These are phyloP conservation scores for Pardalotus punctatus DNA, from an alignment of 2,113 vertebrate genomes.

Conservation along the genomic window DNA sequence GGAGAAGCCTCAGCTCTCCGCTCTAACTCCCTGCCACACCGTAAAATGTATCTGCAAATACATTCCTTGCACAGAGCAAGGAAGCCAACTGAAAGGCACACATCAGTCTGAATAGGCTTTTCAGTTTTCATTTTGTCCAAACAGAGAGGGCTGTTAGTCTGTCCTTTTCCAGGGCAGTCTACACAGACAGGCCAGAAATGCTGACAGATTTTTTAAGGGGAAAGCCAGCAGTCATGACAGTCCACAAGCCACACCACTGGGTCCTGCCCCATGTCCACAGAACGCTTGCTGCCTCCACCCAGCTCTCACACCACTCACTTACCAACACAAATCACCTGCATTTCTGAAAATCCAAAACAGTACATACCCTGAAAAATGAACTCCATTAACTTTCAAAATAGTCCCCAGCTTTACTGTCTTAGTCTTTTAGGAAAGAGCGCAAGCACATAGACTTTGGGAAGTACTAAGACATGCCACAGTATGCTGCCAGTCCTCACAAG, in stretches of 20 bases:
- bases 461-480: rapidly evolving
- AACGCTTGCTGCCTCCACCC: neutral
- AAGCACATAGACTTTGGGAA: neutral
- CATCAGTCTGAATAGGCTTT: neutral
- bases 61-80: neutral
- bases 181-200: neutral
- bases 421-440: neutral
- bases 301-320: neutral
- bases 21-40: neutral
- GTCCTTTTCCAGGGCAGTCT: neutral
- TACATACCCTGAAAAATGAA: neutral
- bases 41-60: rapidly evolving
- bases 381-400: neutral
- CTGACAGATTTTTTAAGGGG: neutral
- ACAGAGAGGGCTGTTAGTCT: neutral
- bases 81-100: neutral
- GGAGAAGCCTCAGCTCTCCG: neutral
- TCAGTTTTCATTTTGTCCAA: neutral
- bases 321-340: neutral
- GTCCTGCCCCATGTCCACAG: neutral
- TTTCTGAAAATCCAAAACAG: neutral
- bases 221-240: rapidly evolving
- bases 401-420: neutral
- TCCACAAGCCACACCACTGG: rapidly evolving
- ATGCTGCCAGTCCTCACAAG: neutral